Evolutionary conservation across 2,888 invertebrate genomes (phyloP).

Genomic region (Sarcophaga caerulescens): DNA sequence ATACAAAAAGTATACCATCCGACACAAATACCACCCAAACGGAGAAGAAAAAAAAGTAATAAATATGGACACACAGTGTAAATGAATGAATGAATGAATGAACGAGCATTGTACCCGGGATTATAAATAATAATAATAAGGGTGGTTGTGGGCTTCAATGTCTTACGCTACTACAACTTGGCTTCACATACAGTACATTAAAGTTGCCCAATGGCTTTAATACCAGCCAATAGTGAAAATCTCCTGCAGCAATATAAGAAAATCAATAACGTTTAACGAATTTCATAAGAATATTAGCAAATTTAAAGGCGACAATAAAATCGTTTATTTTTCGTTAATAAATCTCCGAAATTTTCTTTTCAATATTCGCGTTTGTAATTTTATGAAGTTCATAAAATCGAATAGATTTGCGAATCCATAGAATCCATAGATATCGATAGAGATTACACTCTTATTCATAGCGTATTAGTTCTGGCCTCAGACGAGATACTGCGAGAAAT

Average conservation of each 20-base stretch:
- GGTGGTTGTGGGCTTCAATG: conserved; percentile 11
- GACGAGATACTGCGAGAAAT: neutral
- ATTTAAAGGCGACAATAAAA: conserved; percentile 35
- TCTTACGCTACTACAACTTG: neutral
- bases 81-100: neutral
- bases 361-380: neutral
- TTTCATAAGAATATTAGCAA: conserved; percentile 35
- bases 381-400: conserved; percentile 60
- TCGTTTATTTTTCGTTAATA: conserved; percentile 29
- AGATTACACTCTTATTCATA: no score
- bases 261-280: conserved; percentile 48
- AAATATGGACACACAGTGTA: conserved; percentile 32
- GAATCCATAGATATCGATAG: neutral
- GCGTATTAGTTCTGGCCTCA: neutral
- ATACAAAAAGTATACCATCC: neutral
- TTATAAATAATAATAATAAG: neutral
- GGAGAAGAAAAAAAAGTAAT: conserved; percentile 36
- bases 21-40: neutral
- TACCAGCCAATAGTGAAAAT: neutral
- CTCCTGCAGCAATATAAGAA: neutral
- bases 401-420: no score
- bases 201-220: neutral
- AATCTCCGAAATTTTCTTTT: conserved; percentile 42
- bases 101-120: neutral
- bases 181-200: neutral